Evolutionary conservation across 2,888 invertebrate species (phyloP).

Genomic region (Cryptops parisi): DNA sequence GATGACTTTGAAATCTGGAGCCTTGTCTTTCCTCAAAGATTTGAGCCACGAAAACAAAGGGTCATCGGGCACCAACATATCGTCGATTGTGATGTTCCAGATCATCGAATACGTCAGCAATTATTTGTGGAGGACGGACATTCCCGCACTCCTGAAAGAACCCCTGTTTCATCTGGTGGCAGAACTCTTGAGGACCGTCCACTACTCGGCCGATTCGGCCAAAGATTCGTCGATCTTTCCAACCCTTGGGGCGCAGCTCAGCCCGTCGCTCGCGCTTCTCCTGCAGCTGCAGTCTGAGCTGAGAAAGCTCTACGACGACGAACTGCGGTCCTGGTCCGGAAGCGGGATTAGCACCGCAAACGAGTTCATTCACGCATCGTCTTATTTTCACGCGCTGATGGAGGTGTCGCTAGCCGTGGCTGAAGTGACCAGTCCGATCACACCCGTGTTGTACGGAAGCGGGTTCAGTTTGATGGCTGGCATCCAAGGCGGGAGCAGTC

Average conservation of each 20-base stretch:
- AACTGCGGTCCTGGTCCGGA: too few relatives aligned
- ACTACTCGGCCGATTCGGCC: slow-evolving; percentile 17
- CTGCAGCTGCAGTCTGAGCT: slow-evolving; percentile 27
- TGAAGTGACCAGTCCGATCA: slow-evolving; percentile 22
- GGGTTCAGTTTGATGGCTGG: slow-evolving; percentile 1
- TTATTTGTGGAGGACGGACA: slow-evolving; percentile 28
- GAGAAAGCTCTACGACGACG: slow-evolving; percentile 27
- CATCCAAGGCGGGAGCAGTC: slow-evolving; percentile 6
- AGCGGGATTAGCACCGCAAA: too few relatives aligned
- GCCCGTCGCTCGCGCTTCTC: slow-evolving; percentile 13
- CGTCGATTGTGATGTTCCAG: slow-evolving; percentile 26
- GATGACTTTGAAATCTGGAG: neutral
- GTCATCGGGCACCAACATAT: slow-evolving; percentile 22
- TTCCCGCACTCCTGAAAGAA: slow-evolving; percentile 29
- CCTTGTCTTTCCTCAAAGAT: neutral
- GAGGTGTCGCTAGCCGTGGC: slow-evolving; percentile 28
- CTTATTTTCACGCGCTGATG: slow-evolving; percentile 29
- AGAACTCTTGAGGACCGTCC: slow-evolving; percentile 27
- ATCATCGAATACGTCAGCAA: slow-evolving; percentile 28
- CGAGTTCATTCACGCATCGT: too few relatives aligned
- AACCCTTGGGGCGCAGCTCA: slow-evolving; percentile 21
- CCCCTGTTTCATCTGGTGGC: slow-evolving; percentile 29
- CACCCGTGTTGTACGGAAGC: slow-evolving; percentile 1
- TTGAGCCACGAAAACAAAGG: neutral
- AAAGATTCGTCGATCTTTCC: slow-evolving; percentile 23